Conservation (phyloP, 1,140 invertebrate genomes). For the Pygmarrhopalites habei region DNA sequence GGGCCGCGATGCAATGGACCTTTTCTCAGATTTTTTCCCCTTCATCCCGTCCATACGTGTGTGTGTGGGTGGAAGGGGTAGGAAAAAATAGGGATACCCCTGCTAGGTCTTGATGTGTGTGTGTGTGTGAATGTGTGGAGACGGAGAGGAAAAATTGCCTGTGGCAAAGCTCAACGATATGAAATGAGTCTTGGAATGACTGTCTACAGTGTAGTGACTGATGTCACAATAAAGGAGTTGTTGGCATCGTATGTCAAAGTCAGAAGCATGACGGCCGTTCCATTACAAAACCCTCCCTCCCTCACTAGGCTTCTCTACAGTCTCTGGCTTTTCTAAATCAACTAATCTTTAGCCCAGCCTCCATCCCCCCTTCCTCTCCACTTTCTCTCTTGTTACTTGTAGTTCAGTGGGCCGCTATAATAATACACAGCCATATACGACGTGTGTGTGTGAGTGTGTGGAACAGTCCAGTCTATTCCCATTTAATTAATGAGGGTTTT, state of each 20-base stretch:
- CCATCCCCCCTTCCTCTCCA: not conserved
- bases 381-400: not conserved
- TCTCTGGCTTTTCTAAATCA: constrained; percentile 6
- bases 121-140: not conserved
- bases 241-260: constrained; percentile 26
- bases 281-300: constrained; percentile 11
- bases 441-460: not conserved
- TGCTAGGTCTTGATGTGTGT: not conserved
- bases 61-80: not conserved
- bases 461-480: not conserved
- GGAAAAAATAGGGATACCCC: not conserved
- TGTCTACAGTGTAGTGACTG: constrained; percentile 6
- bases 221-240: constrained; percentile 23
- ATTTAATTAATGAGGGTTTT: not conserved
- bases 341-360: constrained; percentile 10
- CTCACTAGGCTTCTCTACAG: not conserved
- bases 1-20: too few species aligned
- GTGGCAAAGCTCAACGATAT: not conserved
- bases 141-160: not conserved
- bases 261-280: constrained; percentile 12
- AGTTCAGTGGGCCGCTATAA: not conserved
- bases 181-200: not conserved
- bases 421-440: not conserved
- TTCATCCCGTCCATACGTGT: not conserved
- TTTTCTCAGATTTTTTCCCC: not conserved